Percentiles rank a stretch among this genome's conserved stretches.
These are phyloP conservation scores for Cephus sareptanus DNA, from an alignment of 2,888 invertebrate species.

Conservation along the genomic window DNA sequence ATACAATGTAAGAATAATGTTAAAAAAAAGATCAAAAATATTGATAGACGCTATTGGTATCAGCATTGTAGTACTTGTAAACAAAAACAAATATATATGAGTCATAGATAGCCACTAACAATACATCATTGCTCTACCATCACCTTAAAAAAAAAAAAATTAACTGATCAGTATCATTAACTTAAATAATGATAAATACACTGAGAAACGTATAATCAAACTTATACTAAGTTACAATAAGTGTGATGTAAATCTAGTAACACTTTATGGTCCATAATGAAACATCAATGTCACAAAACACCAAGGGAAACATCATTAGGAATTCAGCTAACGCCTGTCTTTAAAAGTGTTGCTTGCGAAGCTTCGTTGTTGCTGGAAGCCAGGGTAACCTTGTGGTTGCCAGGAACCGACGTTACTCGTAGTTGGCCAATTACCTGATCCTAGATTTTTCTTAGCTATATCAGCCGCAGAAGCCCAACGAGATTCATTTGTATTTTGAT, in stretches of 20 bases:
- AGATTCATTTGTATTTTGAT: conserved; percentile 23
- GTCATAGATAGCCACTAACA: not conserved
- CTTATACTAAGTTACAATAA: not conserved
- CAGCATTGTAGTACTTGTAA: not conserved
- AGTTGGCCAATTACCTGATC: conserved; percentile 42
- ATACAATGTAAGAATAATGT: not conserved
- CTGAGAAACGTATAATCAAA: not conserved
- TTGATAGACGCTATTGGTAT: not conserved
- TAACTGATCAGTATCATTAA: not conserved
- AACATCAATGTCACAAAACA: too few species aligned
- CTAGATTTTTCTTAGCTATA: conserved; percentile 17
- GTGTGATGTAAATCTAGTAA: not conserved
- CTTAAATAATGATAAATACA: not conserved
- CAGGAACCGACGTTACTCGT: conserved; percentile 29
- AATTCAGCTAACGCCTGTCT: conserved; percentile 35
- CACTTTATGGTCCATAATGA: not conserved
- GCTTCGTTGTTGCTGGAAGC: conserved; percentile 27
- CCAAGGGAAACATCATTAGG: not conserved
- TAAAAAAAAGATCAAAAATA: not conserved
- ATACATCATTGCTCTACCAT: not conserved
- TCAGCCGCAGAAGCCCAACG: conserved; percentile 27
- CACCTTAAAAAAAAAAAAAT: not conserved
- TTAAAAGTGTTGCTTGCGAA: conserved; percentile 41
- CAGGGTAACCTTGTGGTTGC: conserved; percentile 37
- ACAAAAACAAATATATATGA: not conserved